A percentile compares a stretch with the other conserved stretches of the same genome.
Conservation (phyloP, 2,888 invertebrate genomes). For the Glyphotaelius pellucidus region DNA sequence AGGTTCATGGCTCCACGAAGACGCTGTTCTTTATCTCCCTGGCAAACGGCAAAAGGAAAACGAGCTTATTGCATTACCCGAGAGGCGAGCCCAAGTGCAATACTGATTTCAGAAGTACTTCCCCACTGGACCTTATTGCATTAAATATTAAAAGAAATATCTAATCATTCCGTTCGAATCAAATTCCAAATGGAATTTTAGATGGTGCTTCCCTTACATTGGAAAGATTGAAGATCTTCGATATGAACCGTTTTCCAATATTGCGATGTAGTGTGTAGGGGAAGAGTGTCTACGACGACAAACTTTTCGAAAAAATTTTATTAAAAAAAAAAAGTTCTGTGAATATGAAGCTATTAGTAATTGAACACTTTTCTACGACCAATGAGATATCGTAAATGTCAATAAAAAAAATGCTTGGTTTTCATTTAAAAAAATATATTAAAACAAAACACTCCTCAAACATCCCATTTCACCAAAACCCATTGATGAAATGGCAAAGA, state of each 20-base stretch:
- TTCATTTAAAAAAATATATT: too few species aligned
- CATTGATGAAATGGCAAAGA: too few species aligned
- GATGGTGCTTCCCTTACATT: neutral
- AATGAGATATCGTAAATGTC: too few species aligned
- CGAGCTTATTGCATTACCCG: conserved; percentile 17
- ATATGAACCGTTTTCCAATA: neutral
- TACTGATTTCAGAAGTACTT: neutral
- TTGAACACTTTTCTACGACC: too few species aligned
- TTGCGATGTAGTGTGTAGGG: neutral
- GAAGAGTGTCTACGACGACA: too few species aligned
- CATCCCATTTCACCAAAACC: too few species aligned
- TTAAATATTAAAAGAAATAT: neutral
- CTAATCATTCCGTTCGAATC: too few species aligned
- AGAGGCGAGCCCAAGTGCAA: neutral
- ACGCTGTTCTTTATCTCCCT: neutral
- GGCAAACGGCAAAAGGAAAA: neutral
- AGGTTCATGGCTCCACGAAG: neutral
- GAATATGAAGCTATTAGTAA: too few species aligned
- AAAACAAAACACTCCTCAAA: too few species aligned
- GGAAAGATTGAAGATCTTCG: neutral
- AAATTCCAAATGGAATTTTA: neutral
- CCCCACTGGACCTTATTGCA: neutral
- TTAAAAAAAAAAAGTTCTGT: too few species aligned
- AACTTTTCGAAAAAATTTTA: too few species aligned
- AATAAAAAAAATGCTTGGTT: too few species aligned